A percentile compares a stretch with the other conserved stretches of the same genome.
Conservation (phyloP, 2,797 vertebrate genomes). For the Hapalemur alaotrensis region DNA sequence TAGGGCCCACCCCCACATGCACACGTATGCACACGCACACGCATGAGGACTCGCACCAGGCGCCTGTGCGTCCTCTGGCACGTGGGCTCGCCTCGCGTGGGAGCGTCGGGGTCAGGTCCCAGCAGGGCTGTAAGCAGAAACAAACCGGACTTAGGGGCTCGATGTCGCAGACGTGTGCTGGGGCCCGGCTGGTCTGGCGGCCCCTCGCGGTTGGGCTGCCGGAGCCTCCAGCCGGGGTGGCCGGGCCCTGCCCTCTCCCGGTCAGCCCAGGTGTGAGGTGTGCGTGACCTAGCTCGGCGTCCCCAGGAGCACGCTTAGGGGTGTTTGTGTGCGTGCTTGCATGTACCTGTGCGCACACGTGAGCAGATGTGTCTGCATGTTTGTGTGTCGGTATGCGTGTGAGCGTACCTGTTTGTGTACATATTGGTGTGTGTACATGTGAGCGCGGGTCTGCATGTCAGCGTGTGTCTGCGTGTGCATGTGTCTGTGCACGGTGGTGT, state of each 20-base stretch:
- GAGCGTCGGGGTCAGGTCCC: not conserved
- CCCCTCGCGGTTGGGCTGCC: not conserved
- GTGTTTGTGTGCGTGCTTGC: not conserved
- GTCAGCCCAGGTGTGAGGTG: slow-evolving; percentile 82
- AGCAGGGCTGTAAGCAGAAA: not conserved
- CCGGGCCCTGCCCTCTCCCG: slow-evolving; percentile 47
- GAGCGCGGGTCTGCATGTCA: not conserved
- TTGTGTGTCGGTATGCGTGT: no score
- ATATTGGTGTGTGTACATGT: no score
- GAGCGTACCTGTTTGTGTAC: not conserved
- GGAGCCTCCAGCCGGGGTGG: slow-evolving; percentile 93
- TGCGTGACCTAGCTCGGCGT: fast-evolving
- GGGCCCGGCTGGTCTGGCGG: no score
- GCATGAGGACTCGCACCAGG: not conserved
- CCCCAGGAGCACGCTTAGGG: fast-evolving
- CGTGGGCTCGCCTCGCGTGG: not conserved
- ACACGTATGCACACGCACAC: no score
- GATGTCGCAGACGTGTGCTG: fast-evolving
- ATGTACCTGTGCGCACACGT: no score
- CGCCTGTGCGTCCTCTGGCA: not conserved
- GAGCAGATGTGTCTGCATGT: not conserved
- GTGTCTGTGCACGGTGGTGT: no score
- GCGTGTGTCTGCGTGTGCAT: not conserved
- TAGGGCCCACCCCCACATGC: fast-evolving
- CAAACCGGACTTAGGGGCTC: fast-evolving